Percentiles rank a stretch among this genome's conserved stretches.
Evolutionary conservation across 2,888 invertebrate species (phyloP).

Genomic region (Adela reaumurella): DNA sequence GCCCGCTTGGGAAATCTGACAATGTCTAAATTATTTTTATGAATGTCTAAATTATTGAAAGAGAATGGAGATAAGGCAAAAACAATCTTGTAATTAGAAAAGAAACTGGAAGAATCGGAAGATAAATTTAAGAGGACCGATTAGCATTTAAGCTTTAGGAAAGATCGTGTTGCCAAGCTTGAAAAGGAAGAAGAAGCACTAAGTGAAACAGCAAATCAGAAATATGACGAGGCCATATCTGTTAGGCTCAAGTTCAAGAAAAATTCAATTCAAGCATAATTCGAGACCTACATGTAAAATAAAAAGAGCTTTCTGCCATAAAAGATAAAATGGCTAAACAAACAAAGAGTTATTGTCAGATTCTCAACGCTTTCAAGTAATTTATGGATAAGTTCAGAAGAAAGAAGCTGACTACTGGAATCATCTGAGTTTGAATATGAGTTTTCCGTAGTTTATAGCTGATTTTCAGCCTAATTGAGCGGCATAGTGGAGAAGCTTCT

Average conservation of each 20-base stretch:
- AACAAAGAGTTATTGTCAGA: constrained; percentile 37
- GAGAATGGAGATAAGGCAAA: constrained; percentile 63
- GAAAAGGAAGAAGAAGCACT: constrained; percentile 56
- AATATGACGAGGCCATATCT: constrained; percentile 45
- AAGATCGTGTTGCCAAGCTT: constrained; percentile 55
- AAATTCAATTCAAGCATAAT: constrained; percentile 30
- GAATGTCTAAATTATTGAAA: constrained; percentile 55
- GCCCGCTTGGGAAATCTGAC: too few relatives aligned
- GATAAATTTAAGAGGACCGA: constrained; percentile 61
- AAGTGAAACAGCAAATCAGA: constrained; percentile 40
- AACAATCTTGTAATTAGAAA: constrained; percentile 62
- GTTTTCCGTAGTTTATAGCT: constrained; percentile 34
- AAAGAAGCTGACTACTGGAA: constrained; percentile 62
- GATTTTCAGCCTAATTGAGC: too few relatives aligned
- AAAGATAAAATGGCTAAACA: constrained; percentile 37
- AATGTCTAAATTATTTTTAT: too few relatives aligned
- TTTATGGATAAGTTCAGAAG: constrained; percentile 47
- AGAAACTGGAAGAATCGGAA: constrained; percentile 63
- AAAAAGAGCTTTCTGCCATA: constrained; percentile 26
- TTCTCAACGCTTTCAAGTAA: constrained; percentile 34
- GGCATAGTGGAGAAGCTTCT: too few relatives aligned
- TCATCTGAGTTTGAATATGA: constrained; percentile 59
- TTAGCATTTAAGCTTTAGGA: constrained; percentile 48
- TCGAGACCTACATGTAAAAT: constrained; percentile 35
- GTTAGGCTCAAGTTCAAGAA: constrained; percentile 44